These are phyloP conservation scores for Anarrhichthys ocellatus DNA, from an alignment of 2,113 vertebrate species.

Conservation along the genomic window DNA sequence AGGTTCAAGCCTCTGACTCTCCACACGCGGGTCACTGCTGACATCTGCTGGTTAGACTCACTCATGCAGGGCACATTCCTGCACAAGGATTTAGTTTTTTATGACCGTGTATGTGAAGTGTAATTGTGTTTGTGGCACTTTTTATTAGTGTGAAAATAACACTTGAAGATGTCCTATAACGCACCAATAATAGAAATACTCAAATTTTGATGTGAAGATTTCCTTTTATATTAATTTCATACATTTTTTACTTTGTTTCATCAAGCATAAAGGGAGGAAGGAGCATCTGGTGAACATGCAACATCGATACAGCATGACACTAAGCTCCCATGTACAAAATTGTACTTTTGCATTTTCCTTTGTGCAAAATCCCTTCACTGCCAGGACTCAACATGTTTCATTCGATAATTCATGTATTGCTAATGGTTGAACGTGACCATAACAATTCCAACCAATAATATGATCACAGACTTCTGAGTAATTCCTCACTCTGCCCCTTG, in stretches of 20 bases:
- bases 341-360: background rate
- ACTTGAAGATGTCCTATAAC: background rate
- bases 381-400: background rate
- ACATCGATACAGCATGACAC: background rate
- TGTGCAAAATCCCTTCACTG: background rate
- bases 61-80: background rate
- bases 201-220: background rate
- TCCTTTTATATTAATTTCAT: background rate
- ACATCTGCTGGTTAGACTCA: conserved; percentile 62
- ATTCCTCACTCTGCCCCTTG: background rate
- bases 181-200: background rate
- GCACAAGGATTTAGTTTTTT: background rate
- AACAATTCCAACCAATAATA: background rate
- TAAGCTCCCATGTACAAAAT: background rate
- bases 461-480: background rate
- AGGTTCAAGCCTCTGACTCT: background rate
- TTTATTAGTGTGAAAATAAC: background rate
- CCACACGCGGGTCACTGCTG: conserved; percentile 44
- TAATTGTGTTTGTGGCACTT: background rate
- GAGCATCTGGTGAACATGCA: background rate
- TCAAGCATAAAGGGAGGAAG: background rate
- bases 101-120: background rate
- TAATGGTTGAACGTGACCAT: background rate
- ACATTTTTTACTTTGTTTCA: background rate
- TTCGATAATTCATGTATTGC: background rate